Evolutionary conservation across 2,797 vertebrate species (phyloP).

Genomic region (Galago senegalensis): DNA sequence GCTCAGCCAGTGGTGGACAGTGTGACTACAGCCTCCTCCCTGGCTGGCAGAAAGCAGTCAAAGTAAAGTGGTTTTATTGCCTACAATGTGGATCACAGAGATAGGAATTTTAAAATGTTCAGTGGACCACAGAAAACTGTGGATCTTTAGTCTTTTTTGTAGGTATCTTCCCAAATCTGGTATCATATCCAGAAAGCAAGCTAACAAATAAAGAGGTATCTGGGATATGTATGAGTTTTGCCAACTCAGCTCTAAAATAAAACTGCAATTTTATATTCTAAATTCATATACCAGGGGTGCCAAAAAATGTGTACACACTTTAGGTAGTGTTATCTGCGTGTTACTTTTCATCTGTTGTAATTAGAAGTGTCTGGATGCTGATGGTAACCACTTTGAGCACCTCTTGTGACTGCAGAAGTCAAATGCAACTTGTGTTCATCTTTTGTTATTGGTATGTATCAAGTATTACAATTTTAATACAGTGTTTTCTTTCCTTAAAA

Average conservation of each 20-base stretch:
- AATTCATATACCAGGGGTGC: background rate
- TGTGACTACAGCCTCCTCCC: background rate
- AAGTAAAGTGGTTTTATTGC: background rate
- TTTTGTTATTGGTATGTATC: no score
- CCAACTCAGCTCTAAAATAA: conserved; percentile 50
- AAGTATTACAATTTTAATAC: no score
- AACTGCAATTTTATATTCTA: background rate
- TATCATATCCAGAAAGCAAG: conserved; percentile 20
- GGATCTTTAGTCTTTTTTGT: background rate
- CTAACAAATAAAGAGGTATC: conserved; percentile 5
- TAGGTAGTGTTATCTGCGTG: no score
- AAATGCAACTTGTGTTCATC: no score
- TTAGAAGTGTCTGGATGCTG: no score
- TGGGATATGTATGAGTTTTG: background rate
- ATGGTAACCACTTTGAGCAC: no score
- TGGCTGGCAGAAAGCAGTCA: background rate
- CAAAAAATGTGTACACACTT: no score
- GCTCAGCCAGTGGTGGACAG: background rate
- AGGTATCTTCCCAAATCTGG: background rate
- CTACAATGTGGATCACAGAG: background rate
- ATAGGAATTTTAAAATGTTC: background rate
- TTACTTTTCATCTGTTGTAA: no score
- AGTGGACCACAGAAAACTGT: background rate
- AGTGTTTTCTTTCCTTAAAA: no score
- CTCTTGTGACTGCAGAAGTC: no score